Conservation (phyloP, 2,113 vertebrate genomes). For the Nycticorax nycticorax region DNA sequence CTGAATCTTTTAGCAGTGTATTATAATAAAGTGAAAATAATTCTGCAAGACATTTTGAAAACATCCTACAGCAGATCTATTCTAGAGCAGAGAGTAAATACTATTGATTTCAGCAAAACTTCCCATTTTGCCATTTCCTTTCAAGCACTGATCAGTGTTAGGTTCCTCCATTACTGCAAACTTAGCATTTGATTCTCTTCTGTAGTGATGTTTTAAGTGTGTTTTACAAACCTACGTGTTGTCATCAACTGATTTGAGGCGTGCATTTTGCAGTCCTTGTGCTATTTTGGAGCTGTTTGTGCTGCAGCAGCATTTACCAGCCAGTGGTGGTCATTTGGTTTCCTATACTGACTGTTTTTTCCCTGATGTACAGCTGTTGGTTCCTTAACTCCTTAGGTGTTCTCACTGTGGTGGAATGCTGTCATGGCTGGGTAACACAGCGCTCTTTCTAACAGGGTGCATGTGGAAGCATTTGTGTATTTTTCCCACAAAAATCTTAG, state of each 20-base stretch:
- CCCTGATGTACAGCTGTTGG: neutral
- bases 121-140: neutral
- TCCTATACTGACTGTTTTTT: neutral
- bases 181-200: neutral
- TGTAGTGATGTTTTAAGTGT: neutral
- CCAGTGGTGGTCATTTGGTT: neutral
- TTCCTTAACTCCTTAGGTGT: neutral
- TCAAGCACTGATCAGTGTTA: neutral
- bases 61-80: neutral
- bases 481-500: neutral
- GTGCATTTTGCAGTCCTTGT: neutral
- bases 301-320: neutral
- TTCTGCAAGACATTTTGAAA: neutral
- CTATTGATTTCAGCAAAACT: neutral
- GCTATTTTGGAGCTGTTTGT: neutral
- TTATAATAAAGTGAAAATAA: neutral
- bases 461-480: neutral
- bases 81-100: neutral
- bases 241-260: neutral
- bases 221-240: neutral
- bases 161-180: neutral
- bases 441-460: neutral
- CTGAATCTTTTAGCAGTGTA: neutral
- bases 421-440: neutral
- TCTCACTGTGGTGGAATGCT: neutral